A percentile compares a stretch with the other conserved stretches of the same genome.
Evolutionary conservation across 2,113 vertebrate genomes (phyloP).

Genomic region (Jaculus jaculus): DNA sequence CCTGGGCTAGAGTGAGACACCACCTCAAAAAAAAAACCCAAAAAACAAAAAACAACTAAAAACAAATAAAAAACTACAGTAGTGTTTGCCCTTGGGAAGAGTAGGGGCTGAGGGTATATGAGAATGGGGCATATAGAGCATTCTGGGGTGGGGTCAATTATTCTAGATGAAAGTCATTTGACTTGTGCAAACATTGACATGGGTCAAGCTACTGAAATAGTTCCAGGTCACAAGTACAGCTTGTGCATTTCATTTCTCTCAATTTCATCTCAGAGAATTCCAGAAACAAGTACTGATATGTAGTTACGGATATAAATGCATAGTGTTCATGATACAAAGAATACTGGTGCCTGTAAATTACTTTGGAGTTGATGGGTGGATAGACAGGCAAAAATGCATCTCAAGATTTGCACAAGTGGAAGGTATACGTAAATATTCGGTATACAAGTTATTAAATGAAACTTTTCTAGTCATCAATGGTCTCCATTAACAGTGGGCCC

Average conservation of each 20-base stretch:
- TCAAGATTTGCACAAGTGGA: neutral
- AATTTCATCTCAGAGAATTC: neutral
- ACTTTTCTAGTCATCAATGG: too few species aligned
- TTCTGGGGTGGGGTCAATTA: neutral
- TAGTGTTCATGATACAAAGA: neutral
- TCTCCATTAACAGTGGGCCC: too few species aligned
- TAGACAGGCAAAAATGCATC: neutral
- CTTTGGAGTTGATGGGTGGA: neutral
- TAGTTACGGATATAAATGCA: neutral
- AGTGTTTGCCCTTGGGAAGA: neutral
- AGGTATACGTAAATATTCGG: neutral
- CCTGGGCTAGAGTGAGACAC: too few species aligned
- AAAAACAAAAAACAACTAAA: too few species aligned
- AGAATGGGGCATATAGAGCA: neutral
- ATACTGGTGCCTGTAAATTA: neutral
- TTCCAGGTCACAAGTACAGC: neutral
- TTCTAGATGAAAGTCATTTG: neutral
- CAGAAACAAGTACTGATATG: neutral
- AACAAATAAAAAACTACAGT: too few species aligned
- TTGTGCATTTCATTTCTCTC: neutral
- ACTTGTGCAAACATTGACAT: neutral
- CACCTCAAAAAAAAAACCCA: too few species aligned
- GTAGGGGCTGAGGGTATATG: too few species aligned
- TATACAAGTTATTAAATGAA: neutral
- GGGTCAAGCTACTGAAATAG: neutral